Evolutionary conservation across 2,888 invertebrate genomes (phyloP), one percentile per base, ranked within the genome.

Genomic region (Merodon equestris): DNA sequence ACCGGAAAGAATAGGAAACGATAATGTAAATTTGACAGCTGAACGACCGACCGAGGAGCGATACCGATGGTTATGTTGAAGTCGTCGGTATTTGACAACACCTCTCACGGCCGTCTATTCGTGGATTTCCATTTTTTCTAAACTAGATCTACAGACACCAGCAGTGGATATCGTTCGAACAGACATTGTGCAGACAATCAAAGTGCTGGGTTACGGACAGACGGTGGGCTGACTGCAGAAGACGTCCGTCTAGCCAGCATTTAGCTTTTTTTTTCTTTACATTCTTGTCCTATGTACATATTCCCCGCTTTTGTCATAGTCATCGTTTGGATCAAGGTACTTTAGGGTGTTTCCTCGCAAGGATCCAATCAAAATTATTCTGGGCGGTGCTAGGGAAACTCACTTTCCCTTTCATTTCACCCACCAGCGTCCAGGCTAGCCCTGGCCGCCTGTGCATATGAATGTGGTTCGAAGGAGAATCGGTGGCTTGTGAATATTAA

Each of bases 281-380:
- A 3, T 10, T 40, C n/a, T 3, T 40, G 40, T 40, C 40, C 3
- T 40, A n/a, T 10, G 12, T n/a, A 40, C 40, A 5, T 40, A 40
- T 57, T 13, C 56, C 58, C 50, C 66, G 13, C 44, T 58, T 58
- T 38, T 53, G 63, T 48, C 53, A 19, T 56, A 50, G 50, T 48
- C 48, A 58, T 58, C 10, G 67, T 44, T 68, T 57, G n/a, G 40
- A 10, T 40, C 14, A 58, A 64, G 68, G 56, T 58, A 34, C 64
- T 56, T 50, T 74, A 70, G 74, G 74, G 68, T 74, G 74, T 66
- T 14, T 36, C 17, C 64, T 60, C 48, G 56, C 27, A 79, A 79
- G 68, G 79, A 74, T 60, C 79, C 79, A 79, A 79, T 79, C 79
- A 79, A 79, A 79, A 74, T 79, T 60, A 73, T 56, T 70, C 68